Evolutionary conservation across 2,888 invertebrate genomes (phyloP).

Genomic region (Tetragonula carbonaria): DNA sequence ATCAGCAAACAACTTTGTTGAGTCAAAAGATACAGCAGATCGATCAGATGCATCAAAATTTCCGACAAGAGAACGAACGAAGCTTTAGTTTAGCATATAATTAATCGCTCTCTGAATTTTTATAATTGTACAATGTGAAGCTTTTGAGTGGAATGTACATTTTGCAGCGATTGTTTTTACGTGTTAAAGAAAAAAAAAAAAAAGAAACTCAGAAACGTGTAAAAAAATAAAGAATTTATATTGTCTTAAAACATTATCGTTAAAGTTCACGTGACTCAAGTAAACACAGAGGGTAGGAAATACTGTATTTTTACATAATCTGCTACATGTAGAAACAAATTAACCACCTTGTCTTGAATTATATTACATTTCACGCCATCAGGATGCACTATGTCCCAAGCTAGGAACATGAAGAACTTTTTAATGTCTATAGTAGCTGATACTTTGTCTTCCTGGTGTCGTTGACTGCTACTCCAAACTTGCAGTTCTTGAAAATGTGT

Average conservation of each 20-base stretch:
- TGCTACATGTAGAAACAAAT: constrained; percentile 90
- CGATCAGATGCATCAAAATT: constrained; percentile 91
- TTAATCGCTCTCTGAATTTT: constrained; percentile 57
- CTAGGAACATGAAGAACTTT: constrained; percentile 91
- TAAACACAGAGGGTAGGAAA: constrained; percentile 89
- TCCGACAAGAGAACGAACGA: constrained; percentile 90
- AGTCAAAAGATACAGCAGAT: constrained; percentile 93
- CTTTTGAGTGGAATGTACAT: background rate
- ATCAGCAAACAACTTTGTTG: constrained; percentile 92
- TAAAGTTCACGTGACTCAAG: constrained; percentile 35
- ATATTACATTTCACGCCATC: constrained; percentile 91
- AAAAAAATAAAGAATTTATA: constrained; percentile 54
- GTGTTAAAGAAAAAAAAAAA: constrained; percentile 5
- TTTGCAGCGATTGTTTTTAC: constrained; percentile 11
- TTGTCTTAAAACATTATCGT: constrained; percentile 41
- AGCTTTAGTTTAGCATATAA: constrained; percentile 87
- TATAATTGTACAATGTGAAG: constrained; percentile 9
- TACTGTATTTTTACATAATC: constrained; percentile 92
- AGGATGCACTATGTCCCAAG: constrained; percentile 91
- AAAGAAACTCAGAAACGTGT: constrained; percentile 5
- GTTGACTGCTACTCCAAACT: constrained; percentile 85
- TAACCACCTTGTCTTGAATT: constrained; percentile 89
- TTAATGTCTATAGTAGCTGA: constrained; percentile 91
- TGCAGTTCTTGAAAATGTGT: constrained; percentile 91
- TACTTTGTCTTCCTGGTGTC: constrained; percentile 84